Percentiles rank a stretch among this genome's conserved stretches.
Conservation (phyloP, 2,888 invertebrate species). For the Pristionchus exspectatus region DNA sequence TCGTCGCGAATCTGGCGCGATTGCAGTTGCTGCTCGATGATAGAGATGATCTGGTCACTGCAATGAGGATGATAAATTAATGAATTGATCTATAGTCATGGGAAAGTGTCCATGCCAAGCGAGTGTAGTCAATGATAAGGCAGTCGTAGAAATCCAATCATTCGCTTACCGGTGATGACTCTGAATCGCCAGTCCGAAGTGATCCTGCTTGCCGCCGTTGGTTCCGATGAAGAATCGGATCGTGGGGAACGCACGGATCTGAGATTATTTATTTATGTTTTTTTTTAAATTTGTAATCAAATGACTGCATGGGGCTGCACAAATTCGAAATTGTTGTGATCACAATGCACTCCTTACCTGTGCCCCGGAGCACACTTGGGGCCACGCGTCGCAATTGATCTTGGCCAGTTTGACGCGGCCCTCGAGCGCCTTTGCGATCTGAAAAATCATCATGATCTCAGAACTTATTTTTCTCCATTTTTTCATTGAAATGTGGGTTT, state of each 20-base stretch:
- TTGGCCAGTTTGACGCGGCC: slow-evolving; percentile 84
- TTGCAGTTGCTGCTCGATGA: slow-evolving; percentile 44
- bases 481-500: not conserved
- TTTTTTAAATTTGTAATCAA: not conserved
- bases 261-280: not conserved
- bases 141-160: slow-evolving; percentile 58
- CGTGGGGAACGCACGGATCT: slow-evolving; percentile 83
- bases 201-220: slow-evolving; percentile 63
- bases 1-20: slow-evolving; percentile 35
- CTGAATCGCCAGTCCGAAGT: slow-evolving; percentile 67
- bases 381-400: slow-evolving; percentile 84
- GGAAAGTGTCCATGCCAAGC: not conserved
- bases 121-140: not conserved
- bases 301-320: not conserved
- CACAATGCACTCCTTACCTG: slow-evolving; percentile 70
- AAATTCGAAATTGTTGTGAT: too few species aligned
- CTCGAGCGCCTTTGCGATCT: slow-evolving; percentile 79
- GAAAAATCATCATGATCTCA: not conserved
- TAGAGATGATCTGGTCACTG: slow-evolving; percentile 54
- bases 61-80: not conserved
- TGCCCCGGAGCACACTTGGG: slow-evolving; percentile 82
- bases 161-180: slow-evolving; percentile 64
- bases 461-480: not conserved
- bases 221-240: slow-evolving; percentile 81
- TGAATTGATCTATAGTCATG: not conserved